These are phyloP conservation scores for Limnephilus marmoratus DNA, from an alignment of 2,888 invertebrate genomes.

Conservation along the genomic window DNA sequence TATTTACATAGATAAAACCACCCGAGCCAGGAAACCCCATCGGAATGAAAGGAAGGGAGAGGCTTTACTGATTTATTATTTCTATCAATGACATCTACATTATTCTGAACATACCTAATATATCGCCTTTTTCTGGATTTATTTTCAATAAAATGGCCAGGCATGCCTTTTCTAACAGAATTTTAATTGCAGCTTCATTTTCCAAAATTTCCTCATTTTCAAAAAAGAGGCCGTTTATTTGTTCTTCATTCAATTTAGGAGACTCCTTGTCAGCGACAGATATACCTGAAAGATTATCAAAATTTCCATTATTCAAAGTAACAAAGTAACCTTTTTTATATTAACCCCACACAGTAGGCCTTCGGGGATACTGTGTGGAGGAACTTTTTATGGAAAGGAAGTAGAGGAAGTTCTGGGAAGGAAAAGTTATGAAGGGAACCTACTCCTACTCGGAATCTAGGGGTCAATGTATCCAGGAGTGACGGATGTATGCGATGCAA, in stretches of 20 bases:
- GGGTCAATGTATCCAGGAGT: too few relatives aligned
- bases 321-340: background rate
- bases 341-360: too few relatives aligned
- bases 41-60: background rate
- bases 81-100: background rate
- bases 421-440: too few relatives aligned
- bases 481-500: too few relatives aligned
- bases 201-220: conserved; percentile 59
- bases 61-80: background rate
- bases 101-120: conserved; percentile 63
- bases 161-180: conserved; percentile 62
- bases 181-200: conserved; percentile 57
- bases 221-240: conserved; percentile 61
- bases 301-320: background rate
- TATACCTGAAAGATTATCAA: conserved; percentile 57
- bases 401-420: too few relatives aligned
- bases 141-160: conserved; percentile 61
- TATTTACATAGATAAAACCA: too few relatives aligned
- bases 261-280: conserved; percentile 64
- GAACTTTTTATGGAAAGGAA: too few relatives aligned
- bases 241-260: conserved; percentile 60
- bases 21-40: too few relatives aligned
- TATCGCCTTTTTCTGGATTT: conserved; percentile 63
- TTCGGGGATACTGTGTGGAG: too few relatives aligned
- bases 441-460: too few relatives aligned